Evolutionary conservation across 2,888 invertebrate genomes (phyloP).

Genomic region (Heliconius ismenius): DNA sequence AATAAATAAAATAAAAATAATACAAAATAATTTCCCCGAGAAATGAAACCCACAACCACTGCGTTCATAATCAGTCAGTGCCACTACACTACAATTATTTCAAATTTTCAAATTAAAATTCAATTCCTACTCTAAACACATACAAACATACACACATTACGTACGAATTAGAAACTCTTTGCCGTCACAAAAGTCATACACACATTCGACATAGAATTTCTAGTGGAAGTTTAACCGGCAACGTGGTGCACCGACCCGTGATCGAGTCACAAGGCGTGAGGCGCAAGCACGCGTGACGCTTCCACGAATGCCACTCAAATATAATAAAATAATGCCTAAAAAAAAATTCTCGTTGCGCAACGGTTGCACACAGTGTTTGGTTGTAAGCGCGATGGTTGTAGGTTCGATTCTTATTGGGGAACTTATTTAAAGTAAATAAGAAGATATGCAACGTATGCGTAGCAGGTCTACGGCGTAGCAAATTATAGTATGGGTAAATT

Average conservation of each 20-base stretch:
- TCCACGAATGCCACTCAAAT: constrained; percentile 23
- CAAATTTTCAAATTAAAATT: background rate
- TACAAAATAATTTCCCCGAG: too few relatives aligned
- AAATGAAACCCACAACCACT: too few relatives aligned
- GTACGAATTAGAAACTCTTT: background rate
- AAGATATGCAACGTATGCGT: constrained; percentile 39
- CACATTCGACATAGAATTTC: background rate
- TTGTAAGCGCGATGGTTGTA: background rate
- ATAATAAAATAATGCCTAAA: constrained; percentile 15
- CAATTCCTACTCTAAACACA: background rate
- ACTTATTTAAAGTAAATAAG: background rate
- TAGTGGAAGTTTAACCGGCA: constrained; percentile 28
- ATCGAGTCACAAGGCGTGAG: constrained; percentile 43
- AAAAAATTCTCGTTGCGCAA: background rate
- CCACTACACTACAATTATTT: too few relatives aligned
- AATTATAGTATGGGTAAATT: background rate
- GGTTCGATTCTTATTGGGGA: background rate
- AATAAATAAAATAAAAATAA: too few relatives aligned
- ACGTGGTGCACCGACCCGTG: constrained; percentile 40
- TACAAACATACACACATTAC: background rate
- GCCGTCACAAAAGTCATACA: background rate
- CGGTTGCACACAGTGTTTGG: background rate
- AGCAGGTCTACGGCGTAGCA: constrained; percentile 49
- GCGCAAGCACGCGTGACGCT: constrained; percentile 46
- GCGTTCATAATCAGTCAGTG: too few relatives aligned